Percentiles rank a stretch among this genome's conserved stretches.
Conservation (phyloP, 2,888 invertebrate genomes). For the Graphium colonna region DNA sequence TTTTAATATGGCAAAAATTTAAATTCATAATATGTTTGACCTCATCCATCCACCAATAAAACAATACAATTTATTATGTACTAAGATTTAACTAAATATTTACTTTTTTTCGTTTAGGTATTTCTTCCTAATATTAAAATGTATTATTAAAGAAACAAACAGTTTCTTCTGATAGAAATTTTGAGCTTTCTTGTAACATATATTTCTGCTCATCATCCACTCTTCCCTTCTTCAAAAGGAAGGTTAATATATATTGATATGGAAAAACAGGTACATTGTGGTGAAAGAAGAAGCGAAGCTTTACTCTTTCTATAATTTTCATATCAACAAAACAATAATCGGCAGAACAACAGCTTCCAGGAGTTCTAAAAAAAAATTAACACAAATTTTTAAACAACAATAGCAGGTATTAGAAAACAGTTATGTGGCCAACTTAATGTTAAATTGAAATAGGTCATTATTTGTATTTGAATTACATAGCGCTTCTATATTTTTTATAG, state of each 20-base stretch:
- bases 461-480: too few species aligned
- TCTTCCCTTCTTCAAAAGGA: slow-evolving; percentile 60
- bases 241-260: slow-evolving; percentile 68
- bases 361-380: slow-evolving; percentile 49
- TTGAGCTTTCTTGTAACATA: slow-evolving; percentile 64
- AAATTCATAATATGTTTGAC: slow-evolving; percentile 5
- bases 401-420: too few species aligned
- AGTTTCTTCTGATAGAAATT: slow-evolving; percentile 30
- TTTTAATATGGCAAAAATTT: slow-evolving; percentile 19
- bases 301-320: slow-evolving; percentile 71
- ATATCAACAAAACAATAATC: slow-evolving; percentile 75
- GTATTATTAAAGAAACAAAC: slow-evolving; percentile 20
- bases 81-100: not conserved
- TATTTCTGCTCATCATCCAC: slow-evolving; percentile 68
- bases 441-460: too few species aligned
- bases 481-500: too few species aligned
- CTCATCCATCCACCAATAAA: slow-evolving; percentile 12
- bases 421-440: too few species aligned
- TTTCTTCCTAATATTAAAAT: slow-evolving; percentile 5
- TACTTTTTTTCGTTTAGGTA: slow-evolving; percentile 2
- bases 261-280: slow-evolving; percentile 73
- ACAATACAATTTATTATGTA: slow-evolving; percentile 10
- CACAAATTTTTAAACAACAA: not conserved
- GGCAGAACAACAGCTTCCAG: slow-evolving; percentile 70
- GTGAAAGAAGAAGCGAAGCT: slow-evolving; percentile 66